Evolutionary conservation across 1,140 invertebrate genomes (phyloP).

Genomic region (Saccostrea glomerata): DNA sequence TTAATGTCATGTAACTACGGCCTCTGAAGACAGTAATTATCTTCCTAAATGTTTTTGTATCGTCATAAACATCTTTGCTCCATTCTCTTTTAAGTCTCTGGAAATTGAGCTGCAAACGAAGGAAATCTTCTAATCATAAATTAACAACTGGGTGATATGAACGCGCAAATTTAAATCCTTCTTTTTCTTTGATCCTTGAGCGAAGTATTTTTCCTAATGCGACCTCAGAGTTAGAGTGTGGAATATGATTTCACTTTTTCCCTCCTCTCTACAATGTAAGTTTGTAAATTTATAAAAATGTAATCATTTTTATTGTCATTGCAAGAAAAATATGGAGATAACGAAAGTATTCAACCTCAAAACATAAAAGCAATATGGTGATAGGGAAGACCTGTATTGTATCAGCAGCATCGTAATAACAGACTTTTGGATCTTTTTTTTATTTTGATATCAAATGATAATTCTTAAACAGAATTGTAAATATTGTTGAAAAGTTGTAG

Average conservation of each 20-base stretch:
- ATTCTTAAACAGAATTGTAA: no score
- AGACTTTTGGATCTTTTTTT: no score
- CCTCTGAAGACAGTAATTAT: conserved; percentile 19
- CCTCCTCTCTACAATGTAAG: no score
- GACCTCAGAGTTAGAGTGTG: background rate
- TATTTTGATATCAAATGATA: no score
- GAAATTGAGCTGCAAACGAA: conserved; percentile 30
- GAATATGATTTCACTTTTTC: conserved; percentile 9
- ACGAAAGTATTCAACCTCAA: no score
- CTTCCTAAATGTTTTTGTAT: conserved; percentile 20
- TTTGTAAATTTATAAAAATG: no score
- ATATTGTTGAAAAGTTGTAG: no score
- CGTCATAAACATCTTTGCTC: conserved; percentile 17
- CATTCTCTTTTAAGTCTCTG: conserved; percentile 16
- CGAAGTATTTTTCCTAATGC: background rate
- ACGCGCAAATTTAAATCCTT: conserved; percentile 11
- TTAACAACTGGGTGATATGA: background rate
- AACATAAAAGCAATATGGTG: background rate
- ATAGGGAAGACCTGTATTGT: background rate
- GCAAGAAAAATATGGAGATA: no score
- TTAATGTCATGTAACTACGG: conserved; percentile 17
- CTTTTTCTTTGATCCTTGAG: background rate
- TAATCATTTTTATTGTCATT: background rate
- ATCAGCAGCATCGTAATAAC: no score
- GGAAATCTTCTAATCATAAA: conserved; percentile 36